Percentiles rank a stretch among this genome's conserved stretches.
Conservation (phyloP, 2,113 vertebrate species). For the Laterallus jamaicensis region DNA sequence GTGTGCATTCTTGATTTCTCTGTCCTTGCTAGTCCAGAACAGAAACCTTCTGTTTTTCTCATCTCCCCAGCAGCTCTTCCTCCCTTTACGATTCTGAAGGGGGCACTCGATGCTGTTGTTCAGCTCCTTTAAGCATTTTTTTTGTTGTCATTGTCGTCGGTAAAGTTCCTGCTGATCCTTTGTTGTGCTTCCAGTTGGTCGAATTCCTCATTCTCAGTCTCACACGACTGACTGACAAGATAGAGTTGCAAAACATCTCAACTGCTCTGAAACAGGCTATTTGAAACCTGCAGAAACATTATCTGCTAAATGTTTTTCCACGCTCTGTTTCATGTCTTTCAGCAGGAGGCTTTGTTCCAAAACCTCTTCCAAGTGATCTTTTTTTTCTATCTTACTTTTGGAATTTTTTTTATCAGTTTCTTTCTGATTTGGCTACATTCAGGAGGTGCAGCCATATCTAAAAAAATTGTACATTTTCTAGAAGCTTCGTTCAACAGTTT, state of each 20-base stretch:
- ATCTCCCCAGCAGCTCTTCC: neutral
- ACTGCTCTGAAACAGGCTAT: neutral
- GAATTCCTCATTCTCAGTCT: neutral
- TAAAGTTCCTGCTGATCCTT: neutral
- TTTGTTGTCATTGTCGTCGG: neutral
- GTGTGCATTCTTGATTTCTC: neutral
- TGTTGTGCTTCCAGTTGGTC: conserved; percentile 4
- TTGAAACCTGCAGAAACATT: neutral
- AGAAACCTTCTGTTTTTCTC: neutral
- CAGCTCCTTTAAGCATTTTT: neutral
- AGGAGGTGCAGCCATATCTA: neutral
- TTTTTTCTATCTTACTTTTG: neutral
- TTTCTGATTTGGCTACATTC: neutral
- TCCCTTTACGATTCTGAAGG: neutral
- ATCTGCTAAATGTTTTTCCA: neutral
- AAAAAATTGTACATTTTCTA: neutral
- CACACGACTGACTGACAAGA: neutral
- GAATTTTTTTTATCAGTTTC: neutral
- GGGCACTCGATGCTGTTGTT: neutral
- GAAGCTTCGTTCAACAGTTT: neutral
- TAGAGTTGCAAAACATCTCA: neutral
- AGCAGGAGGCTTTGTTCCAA: neutral
- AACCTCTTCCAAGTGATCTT: neutral
- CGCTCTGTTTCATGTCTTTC: neutral
- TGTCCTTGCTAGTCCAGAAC: neutral